Evolutionary conservation across 1,140 invertebrate genomes (phyloP), one percentile per base, ranked within the genome.

Genomic region (Zaprionus ornatus): DNA sequence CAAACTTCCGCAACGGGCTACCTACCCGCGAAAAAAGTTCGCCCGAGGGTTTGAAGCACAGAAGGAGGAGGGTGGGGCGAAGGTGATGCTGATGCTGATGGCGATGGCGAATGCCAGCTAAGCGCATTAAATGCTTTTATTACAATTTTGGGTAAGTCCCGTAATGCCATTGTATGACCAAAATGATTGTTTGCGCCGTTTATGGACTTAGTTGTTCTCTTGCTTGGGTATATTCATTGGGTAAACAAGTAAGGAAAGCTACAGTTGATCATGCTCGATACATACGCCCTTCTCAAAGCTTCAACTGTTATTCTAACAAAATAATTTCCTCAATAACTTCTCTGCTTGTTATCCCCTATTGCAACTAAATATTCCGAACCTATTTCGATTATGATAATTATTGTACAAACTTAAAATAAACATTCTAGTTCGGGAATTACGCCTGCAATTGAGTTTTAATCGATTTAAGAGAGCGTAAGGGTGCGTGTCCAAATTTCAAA

Each of bases 71-170:
- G 40, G 40, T 6, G 45, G 25, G 12, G 37, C 12, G 29, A 42
- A 21, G 63, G 9, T 61, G 55, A 12, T 10, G 21, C 9, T 19
- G 45, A 21, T 10, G 9, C 17, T 21, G 9, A 4, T 19, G 45
- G 4, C 2, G 45, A 10, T 19, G 45, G 45, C 45, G 45, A 50
- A 23, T 21, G 10, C 12, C 17, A 23, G 45, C 17, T 87, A 87
- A 84, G 80, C 77, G 71, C 77, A 71, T 84, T 84, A 87, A 77
- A 56, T 52, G 27, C 15, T 77, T 87, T 77, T 74, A 78, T 88
- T 83, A 74, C 80, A 73, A 67, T 80, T 83, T 80, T 21, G 73
- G 65, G 23, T 71, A 45, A 59, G 71, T 57, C 78, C 52, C 67
- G 32, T 75, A 71, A 73, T 60, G 52, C 70, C 54, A 64, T 77